A percentile compares a stretch with the other conserved stretches of the same genome.
These are phyloP conservation scores for Denticeps clupeoides DNA, from an alignment of 2,797 vertebrate species.

Conservation along the genomic window DNA sequence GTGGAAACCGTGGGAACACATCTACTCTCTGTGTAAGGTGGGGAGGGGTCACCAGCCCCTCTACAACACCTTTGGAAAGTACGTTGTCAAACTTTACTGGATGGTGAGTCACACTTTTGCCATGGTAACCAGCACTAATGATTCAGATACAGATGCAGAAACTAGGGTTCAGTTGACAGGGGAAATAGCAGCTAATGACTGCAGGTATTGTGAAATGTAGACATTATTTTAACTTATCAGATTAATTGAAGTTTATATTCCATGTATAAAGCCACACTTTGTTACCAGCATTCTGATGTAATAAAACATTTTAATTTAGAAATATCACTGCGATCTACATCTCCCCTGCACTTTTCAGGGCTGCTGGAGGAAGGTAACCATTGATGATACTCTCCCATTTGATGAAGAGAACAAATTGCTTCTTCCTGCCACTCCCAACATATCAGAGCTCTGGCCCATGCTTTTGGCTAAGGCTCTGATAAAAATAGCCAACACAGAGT, in stretches of 20 bases:
- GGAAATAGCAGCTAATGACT: too few species aligned
- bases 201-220: not conserved
- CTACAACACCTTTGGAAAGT: slow-evolving; percentile 85
- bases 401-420: slow-evolving; percentile 71
- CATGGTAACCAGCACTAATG: too few species aligned
- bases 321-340: too few species aligned
- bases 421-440: slow-evolving; percentile 69
- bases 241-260: too few species aligned
- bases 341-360: slow-evolving; percentile 55
- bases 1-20: slow-evolving; percentile 92
- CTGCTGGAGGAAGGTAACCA: slow-evolving; percentile 80
- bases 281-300: too few species aligned
- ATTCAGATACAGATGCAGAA: too few species aligned
- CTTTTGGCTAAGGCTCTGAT: slow-evolving; percentile 84
- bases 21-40: slow-evolving; percentile 81
- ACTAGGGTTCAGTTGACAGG: too few species aligned
- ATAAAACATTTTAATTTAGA: too few species aligned
- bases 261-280: too few species aligned
- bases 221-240: too few species aligned
- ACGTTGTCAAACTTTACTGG: slow-evolving; percentile 82
- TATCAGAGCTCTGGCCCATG: slow-evolving; percentile 88
- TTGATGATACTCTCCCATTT: slow-evolving; percentile 87
- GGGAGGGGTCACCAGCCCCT: slow-evolving; percentile 66
- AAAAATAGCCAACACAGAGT: slow-evolving; percentile 81
- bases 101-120: slow-evolving; percentile 65